Evolutionary conservation across 1,140 invertebrate genomes (phyloP), one percentile per base, ranked within the genome.

Genomic region (Drosophila lowei): DNA sequence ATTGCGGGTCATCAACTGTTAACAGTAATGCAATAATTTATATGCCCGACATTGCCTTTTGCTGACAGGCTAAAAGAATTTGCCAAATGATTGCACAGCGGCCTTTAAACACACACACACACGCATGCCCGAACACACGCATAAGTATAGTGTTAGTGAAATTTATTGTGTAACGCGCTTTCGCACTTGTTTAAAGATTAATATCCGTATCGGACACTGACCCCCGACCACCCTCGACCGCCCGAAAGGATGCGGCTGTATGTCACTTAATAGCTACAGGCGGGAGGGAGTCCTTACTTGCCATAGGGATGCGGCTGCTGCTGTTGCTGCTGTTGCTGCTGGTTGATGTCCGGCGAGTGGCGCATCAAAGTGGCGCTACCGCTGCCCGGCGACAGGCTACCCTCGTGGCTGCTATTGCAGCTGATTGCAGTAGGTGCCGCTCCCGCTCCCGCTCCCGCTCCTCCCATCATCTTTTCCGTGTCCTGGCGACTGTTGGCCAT

Each of bases 401-500:
- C 79, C 25, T 79, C 89, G 49, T 90, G 78, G 54, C 71, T 72
- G 63, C 71, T 47, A 54, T 60, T 81, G 72, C 65, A 52, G 63
- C 56, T 64, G 49, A n/a, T 68, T 52, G 63, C 43, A 57, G 13
- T 41, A 50, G 63, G 44, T 54, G 7, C 42, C 59, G 38, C 48
- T 11, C 13, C 58, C 49, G n/a, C 65, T 43, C 62, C 15, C 73
- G 3, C 9, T 34, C 9, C 30, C 11, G 11, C 65, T 13, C 47
- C 56, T 6, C 71, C 83, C 63, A 91, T 65, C 71, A 91, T 91
- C 63, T 91, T 91, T 60, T 91, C 90, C 13, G 90, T 91, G 63
- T 91, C 90, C 67, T 91, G 90, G 44, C 90, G 85, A 38, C 90
- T 91, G 55, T 90, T 91, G 58, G 90, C 90, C 90, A 91, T 91